Conservation (phyloP, 92 coral and sea anemone genomes). For the Parazoanthus atlanticus region DNA sequence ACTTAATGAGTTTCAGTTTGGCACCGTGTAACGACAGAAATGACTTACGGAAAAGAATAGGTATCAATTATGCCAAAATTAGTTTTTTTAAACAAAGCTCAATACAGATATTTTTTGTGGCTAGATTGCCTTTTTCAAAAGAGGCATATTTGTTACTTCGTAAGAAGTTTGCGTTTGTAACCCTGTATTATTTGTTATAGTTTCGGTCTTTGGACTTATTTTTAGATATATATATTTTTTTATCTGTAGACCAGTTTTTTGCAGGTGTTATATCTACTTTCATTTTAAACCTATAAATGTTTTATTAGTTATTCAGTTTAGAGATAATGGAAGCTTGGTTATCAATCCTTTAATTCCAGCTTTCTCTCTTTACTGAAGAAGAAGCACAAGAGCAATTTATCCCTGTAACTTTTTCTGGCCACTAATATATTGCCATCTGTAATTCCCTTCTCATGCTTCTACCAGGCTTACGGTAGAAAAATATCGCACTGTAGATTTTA, state of each 20-base stretch:
- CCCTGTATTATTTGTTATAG: not conserved
- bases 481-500: not conserved
- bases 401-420: not conserved
- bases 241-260: not conserved
- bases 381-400: no score
- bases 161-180: not conserved
- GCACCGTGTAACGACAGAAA: not conserved
- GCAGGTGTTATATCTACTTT: not conserved
- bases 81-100: slow-evolving; percentile 1
- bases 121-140: not conserved
- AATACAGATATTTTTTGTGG: not conserved
- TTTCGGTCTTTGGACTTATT: not conserved
- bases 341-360: not conserved
- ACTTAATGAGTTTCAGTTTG: not conserved
- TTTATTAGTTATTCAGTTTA: not conserved
- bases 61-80: not conserved
- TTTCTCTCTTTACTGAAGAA: not conserved
- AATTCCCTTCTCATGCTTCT: not conserved
- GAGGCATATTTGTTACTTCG: not conserved
- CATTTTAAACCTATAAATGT: slow-evolving; percentile 1
- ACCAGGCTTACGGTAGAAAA: not conserved
- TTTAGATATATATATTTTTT: not conserved
- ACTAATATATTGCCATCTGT: not conserved
- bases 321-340: not conserved
- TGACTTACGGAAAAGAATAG: not conserved